phyloP scores from a whole-genome alignment of 2,888 invertebrate genomes.

The Schizaphis graminum region DNA sequence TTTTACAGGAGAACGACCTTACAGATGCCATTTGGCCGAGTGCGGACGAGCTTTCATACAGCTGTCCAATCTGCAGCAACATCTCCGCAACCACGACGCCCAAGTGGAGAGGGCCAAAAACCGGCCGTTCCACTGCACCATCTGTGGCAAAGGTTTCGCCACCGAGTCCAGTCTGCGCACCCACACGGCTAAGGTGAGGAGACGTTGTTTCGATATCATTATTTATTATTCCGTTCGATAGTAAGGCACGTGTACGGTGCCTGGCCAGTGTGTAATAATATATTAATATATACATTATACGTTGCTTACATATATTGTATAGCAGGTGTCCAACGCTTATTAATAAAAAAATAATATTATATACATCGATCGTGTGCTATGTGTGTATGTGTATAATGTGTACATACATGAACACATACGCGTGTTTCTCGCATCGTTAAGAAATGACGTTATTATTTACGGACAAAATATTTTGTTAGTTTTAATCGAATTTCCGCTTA shows the following conservation, averaged over 20 bases:
- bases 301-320: background rate
- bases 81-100: constrained; percentile 94
- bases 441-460: background rate
- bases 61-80: constrained; percentile 95
- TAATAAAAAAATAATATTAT: background rate
- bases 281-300: background rate
- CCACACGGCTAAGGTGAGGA: constrained; percentile 96
- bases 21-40: constrained; percentile 95
- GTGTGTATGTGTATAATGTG: background rate
- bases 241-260: background rate
- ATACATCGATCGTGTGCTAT: background rate
- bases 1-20: constrained; percentile 91
- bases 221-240: background rate
- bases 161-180: constrained; percentile 95
- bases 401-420: background rate
- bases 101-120: constrained; percentile 95
- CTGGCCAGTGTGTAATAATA: background rate
- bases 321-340: constrained; percentile 17
- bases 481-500: constrained; percentile 58
- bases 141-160: constrained; percentile 96
- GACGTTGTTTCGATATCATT: background rate
- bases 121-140: constrained; percentile 94
- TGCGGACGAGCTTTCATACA: constrained; percentile 97
- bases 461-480: constrained; percentile 23
- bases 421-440: background rate